Percentiles rank a stretch among this genome's conserved stretches.
phyloP scores from a whole-genome alignment of 2,888 invertebrate species.

The Hydropsyche betteni region DNA sequence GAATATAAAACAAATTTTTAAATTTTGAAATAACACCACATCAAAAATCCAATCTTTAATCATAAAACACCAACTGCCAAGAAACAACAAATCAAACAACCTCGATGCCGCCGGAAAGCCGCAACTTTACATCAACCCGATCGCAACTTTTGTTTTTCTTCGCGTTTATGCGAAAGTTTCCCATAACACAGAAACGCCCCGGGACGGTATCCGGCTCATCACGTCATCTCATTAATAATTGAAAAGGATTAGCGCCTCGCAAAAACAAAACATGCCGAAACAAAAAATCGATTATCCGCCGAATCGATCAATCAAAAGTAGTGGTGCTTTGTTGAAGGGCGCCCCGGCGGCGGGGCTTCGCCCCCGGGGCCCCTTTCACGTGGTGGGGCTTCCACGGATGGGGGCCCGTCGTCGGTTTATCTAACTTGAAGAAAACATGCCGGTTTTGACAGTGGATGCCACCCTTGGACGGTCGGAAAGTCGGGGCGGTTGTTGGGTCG shows the following conservation, averaged over 20 bases:
- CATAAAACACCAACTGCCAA: no score
- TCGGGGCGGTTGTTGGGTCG: no score
- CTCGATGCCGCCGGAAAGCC: no score
- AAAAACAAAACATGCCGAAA: conserved; percentile 35
- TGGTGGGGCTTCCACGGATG: not conserved
- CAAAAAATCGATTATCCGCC: conserved; percentile 42
- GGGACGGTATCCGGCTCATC: conserved; percentile 23
- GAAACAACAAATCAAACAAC: no score
- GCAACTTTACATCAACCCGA: no score
- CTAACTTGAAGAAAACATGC: conserved; percentile 4
- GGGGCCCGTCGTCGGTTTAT: conserved; percentile 20
- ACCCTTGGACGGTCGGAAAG: not conserved
- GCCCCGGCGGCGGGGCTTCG: conserved; percentile 34
- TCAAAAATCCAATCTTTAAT: no score
- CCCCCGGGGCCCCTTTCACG: conserved; percentile 9
- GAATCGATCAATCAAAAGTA: conserved; percentile 43
- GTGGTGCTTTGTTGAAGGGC: conserved; percentile 40
- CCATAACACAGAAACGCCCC: not conserved
- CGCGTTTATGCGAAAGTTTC: not conserved
- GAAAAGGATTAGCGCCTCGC: conserved; percentile 39
- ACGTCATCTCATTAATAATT: conserved; percentile 39
- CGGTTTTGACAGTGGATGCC: not conserved
- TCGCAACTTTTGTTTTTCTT: no score
- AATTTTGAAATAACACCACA: no score
- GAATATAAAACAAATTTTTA: no score